These are phyloP conservation scores for Agriopis aurantiaria DNA, from an alignment of 2,888 invertebrate genomes.

Conservation along the genomic window DNA sequence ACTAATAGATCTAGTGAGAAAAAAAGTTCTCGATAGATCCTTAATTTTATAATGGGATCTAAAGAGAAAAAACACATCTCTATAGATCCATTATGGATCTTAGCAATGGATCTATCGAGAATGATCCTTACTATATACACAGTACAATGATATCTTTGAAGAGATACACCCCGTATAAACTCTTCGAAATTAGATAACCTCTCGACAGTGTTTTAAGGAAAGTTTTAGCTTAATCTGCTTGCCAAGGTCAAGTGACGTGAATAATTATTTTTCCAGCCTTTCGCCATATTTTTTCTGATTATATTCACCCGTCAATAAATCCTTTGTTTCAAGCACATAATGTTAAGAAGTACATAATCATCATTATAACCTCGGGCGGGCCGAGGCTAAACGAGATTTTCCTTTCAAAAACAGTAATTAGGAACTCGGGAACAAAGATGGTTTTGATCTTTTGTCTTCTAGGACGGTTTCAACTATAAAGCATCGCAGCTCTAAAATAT, in stretches of 20 bases:
- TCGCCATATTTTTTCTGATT: constrained; percentile 18
- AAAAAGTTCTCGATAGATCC: too few species aligned
- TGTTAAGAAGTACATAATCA: constrained; percentile 29
- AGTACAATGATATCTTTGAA: too few species aligned
- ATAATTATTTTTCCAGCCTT: constrained; percentile 1
- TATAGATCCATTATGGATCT: too few species aligned
- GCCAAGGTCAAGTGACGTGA: neutral
- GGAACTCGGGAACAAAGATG: constrained; percentile 40
- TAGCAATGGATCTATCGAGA: too few species aligned
- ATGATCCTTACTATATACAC: too few species aligned
- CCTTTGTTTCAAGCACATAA: constrained; percentile 27
- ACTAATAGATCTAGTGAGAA: too few species aligned
- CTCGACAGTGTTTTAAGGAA: neutral
- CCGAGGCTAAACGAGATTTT: constrained; percentile 35
- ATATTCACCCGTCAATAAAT: constrained; percentile 25
- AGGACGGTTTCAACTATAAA: constrained; percentile 39
- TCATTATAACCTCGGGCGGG: constrained; percentile 32
- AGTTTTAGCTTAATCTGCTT: neutral
- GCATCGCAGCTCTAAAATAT: constrained; percentile 31
- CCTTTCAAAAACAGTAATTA: constrained; percentile 44
- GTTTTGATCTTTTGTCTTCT: constrained; percentile 43
- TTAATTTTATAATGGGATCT: too few species aligned
- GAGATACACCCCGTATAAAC: too few species aligned
- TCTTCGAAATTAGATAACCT: neutral
- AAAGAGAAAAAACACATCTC: too few species aligned